phyloP scores from a whole-genome alignment of 2,113 vertebrate species.

The Amphiprion percula region DNA sequence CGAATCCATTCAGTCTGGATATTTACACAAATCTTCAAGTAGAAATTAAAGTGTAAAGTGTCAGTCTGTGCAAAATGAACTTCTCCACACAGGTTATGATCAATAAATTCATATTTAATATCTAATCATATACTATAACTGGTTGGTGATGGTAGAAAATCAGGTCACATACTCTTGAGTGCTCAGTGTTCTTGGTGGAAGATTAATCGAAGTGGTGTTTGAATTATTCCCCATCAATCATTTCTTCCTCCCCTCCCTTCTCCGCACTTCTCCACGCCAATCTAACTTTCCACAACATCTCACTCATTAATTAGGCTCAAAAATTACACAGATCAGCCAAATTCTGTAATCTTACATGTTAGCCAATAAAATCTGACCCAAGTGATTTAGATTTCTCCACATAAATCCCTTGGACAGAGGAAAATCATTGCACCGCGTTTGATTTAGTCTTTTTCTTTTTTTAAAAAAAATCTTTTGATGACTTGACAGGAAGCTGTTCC shows the following conservation, averaged over 20 bases:
- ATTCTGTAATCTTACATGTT: slow-evolving; percentile 31
- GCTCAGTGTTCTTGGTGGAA: not conserved
- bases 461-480: slow-evolving; percentile 7
- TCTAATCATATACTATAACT: not conserved
- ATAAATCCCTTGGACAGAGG: slow-evolving; percentile 5
- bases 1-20: not conserved
- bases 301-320: slow-evolving; percentile 19
- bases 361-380: slow-evolving; percentile 33
- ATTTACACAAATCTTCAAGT: not conserved
- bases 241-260: slow-evolving; percentile 5
- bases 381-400: slow-evolving; percentile 9
- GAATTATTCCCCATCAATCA: slow-evolving; percentile 26
- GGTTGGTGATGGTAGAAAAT: not conserved
- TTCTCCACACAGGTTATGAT: slow-evolving; percentile 13
- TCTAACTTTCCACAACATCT: slow-evolving; percentile 46
- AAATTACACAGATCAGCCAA: slow-evolving; percentile 32
- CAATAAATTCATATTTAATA: slow-evolving; percentile 19
- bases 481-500: slow-evolving; percentile 32
- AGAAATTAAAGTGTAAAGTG: not conserved
- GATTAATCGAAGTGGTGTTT: not conserved
- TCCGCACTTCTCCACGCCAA: not conserved
- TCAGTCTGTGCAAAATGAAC: not conserved
- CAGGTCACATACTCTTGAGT: not conserved
- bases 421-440: slow-evolving; percentile 22
- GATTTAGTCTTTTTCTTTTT: not conserved